Conservation (phyloP, 2,113 vertebrate genomes). For the Entomyzon cyanotis region DNA sequence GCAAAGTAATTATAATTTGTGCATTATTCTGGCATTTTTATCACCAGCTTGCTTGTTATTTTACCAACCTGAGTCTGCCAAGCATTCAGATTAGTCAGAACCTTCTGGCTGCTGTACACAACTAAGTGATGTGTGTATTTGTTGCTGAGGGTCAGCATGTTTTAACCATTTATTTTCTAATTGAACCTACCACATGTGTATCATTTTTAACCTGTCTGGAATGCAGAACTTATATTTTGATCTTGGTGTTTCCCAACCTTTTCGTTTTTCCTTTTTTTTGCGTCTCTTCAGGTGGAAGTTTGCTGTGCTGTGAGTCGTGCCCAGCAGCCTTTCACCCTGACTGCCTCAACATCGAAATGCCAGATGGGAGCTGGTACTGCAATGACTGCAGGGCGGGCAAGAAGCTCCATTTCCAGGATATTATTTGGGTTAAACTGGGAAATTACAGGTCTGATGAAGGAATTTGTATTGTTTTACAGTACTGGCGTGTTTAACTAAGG, state of each 20-base stretch:
- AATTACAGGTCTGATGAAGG: conserved; percentile 87
- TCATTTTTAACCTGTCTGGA: background rate
- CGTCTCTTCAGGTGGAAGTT: conserved; percentile 84
- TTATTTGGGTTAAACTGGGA: conserved; percentile 98
- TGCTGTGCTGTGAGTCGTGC: conserved; percentile 96
- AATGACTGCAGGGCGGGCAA: conserved; percentile 95
- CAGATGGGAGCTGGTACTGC: conserved; percentile 98
- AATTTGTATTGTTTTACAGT: background rate
- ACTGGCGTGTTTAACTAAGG: background rate
- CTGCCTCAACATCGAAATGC: conserved; percentile 96
- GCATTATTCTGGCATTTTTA: conserved; percentile 11
- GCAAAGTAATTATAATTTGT: background rate
- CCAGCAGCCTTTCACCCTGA: conserved; percentile 97
- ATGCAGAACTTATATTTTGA: background rate
- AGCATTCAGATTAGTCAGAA: background rate
- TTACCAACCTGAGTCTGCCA: background rate
- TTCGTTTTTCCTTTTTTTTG: background rate
- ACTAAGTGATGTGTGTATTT: background rate
- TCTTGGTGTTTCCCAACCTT: background rate
- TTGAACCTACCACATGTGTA: background rate
- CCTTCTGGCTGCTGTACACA: background rate
- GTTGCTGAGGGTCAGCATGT: background rate
- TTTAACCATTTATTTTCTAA: background rate
- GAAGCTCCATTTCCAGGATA: conserved; percentile 92
- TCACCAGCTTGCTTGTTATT: background rate